Base-by-base conservation (phyloP, 2,888 invertebrate species). In the Slavum lentiscoides region DNA sequence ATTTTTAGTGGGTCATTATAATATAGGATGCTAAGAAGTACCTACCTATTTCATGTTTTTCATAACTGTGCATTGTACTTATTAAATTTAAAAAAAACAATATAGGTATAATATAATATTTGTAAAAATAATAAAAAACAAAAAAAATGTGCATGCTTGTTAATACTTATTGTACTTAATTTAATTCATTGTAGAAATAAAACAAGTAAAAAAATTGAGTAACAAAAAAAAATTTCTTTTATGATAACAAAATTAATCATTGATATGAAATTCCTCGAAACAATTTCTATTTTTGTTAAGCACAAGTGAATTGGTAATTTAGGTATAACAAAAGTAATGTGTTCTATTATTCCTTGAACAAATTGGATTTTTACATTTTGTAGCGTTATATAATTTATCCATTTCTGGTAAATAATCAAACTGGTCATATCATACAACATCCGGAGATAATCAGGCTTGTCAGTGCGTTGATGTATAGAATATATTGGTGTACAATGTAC, bases 261-360 rank as follows among this genome's bases (percentile, higher is more conserved):
- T 59, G n/a, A 37, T 64, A 19, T 64, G 37, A n/a, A 19, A 64
- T 19, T 39, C 37, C 17, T 17, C 19, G 19, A 83, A 83, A 81
- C 83, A 83, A 39, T 83, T 83, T 39, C 82, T 81, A 37, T 76
- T 67, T n/a, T 49, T 77, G 67, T 59, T 76, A 84, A 69, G 59
- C 83, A 84, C 23, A 84, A 69, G 77, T 83, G 82, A 30, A 83
- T 77, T 17, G 9, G 9, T 83, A 83, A 80, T 84, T 83, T 30
- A 59, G 59, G 82, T 83, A 83, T 67, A 66, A 83, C 55, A 82
- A 69, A 77, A 8, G 9, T 43, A 8, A 43, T 83, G 83, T 55
- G 84, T 82, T 73, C 82, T 83, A 13, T 62, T 62, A 23, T 62
- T 30, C 39, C 77, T 61, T 23, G 80, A 55, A 61, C 83, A 84